Percentiles rank a stretch among this genome's conserved stretches.
Conservation (phyloP, 2,888 invertebrate species). For the Malachius bipustulatus region DNA sequence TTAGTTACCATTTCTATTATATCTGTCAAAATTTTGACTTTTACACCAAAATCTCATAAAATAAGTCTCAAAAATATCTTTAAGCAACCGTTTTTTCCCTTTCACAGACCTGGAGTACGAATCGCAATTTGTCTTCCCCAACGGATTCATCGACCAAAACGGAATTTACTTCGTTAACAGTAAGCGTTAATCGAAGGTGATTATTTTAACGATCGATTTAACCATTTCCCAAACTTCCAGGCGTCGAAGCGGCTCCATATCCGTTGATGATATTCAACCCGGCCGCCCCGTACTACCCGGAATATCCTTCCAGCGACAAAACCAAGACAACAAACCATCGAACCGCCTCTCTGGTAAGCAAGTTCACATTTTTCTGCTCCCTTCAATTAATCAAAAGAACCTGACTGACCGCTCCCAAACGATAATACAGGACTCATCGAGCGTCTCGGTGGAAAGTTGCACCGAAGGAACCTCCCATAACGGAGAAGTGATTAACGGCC, state of each 20-base stretch:
- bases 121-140: conserved; percentile 37
- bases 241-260: conserved; percentile 36
- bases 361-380: not conserved
- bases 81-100: conserved; percentile 14
- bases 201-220: too few relatives aligned
- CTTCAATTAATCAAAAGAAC: not conserved
- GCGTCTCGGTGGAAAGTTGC: too few relatives aligned
- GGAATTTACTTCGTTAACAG: conserved; percentile 40
- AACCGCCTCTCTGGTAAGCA: conserved; percentile 36
- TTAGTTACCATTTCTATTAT: too few relatives aligned
- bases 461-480: too few relatives aligned
- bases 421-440: too few relatives aligned
- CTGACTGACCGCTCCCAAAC: too few relatives aligned
- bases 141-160: conserved; percentile 41
- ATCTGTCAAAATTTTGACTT: too few relatives aligned
- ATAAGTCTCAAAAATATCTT: conserved; percentile 6
- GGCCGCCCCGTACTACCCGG: conserved; percentile 33
- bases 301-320: conserved; percentile 24
- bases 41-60: too few relatives aligned
- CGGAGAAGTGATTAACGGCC: conserved; percentile 19
- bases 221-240: too few relatives aligned
- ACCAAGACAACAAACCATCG: conserved; percentile 34
- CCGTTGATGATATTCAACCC: conserved; percentile 34
- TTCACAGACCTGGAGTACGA: conserved; percentile 36
- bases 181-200: too few relatives aligned